Base-by-base conservation (phyloP, 2,888 invertebrate species). In the Erpobdella octoculata region DNA sequence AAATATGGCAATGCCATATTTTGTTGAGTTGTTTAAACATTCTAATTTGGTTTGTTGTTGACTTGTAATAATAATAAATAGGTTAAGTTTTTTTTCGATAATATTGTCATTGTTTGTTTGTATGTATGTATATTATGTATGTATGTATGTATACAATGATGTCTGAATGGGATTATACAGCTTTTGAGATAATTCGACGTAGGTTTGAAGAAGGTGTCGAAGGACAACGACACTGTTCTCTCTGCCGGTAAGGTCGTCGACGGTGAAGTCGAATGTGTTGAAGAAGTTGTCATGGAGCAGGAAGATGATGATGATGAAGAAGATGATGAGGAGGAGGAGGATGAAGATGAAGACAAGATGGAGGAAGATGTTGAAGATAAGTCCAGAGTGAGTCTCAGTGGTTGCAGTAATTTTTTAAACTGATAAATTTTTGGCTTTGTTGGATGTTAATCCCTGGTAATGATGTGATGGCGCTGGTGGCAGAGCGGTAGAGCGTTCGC, bases 301-400 rank as follows among this genome's bases (percentile, higher is more conserved):
- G 33, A 33, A 35, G 62, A 9, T 33, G 62, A 33, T 1, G 62
- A 33, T 62, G 31, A 1, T 1, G 62, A 62, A 28, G 31, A 62
- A n/a, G 62, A 62, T 12, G 62, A 62, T 6, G 35, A 31, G 2
- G 61, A 61, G 12, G 33, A 61, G 4, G 61, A 61, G 4, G 66
- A 66, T 37, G 41, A 66, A 3, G 41, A 66, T 21, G 70, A 70
- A 12, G 36, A 53, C 21, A 48, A 59, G 21, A 48, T 8, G 37
- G 35, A 31, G 41, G 35, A 46, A 4, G 35, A 48, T 48, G 35
- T 35, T 15, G 68, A 25, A 12, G 68, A 46, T 35, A 48, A 68
- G 18, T 6, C 48, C n/a, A n/a, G n/a, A n/a, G n/a, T n/a, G n/a
- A n/a, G n/a, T n/a, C n/a, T n/a, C n/a, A n/a, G n/a, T n/a, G n/a